Conservation (phyloP, 1,140 invertebrate genomes). For the Archivesica marissinica region DNA sequence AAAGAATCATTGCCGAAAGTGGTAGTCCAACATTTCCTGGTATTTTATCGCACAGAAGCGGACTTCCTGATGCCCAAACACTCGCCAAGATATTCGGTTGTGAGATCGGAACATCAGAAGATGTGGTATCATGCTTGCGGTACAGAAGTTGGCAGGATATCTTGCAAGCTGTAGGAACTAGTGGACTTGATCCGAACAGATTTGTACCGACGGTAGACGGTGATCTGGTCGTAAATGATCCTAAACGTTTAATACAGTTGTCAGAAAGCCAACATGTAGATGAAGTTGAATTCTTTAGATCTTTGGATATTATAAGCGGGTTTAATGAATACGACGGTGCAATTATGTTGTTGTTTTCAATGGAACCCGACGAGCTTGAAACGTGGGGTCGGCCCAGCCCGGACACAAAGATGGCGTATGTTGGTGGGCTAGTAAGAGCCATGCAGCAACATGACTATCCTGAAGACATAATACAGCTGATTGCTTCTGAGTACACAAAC, state of each 20-base stretch:
- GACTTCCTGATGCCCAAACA: neutral
- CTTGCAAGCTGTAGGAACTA: neutral
- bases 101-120: neutral
- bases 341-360: neutral
- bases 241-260: too few relatives aligned
- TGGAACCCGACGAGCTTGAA: too few relatives aligned
- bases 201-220: too few relatives aligned
- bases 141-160: neutral
- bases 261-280: too few relatives aligned
- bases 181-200: too few relatives aligned
- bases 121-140: constrained; percentile 27
- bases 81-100: neutral
- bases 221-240: too few relatives aligned
- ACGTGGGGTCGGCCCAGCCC: neutral
- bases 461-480: too few relatives aligned
- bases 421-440: too few relatives aligned
- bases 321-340: constrained; percentile 24
- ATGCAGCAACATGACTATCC: too few relatives aligned
- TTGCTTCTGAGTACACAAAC: neutral
- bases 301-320: constrained; percentile 39
- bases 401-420: neutral
- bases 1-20: constrained; percentile 1
- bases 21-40: neutral
- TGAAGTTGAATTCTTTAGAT: constrained; percentile 23
- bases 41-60: neutral